Base-by-base conservation (phyloP, 2,113 vertebrate species). In the Nansenia antarctica region DNA sequence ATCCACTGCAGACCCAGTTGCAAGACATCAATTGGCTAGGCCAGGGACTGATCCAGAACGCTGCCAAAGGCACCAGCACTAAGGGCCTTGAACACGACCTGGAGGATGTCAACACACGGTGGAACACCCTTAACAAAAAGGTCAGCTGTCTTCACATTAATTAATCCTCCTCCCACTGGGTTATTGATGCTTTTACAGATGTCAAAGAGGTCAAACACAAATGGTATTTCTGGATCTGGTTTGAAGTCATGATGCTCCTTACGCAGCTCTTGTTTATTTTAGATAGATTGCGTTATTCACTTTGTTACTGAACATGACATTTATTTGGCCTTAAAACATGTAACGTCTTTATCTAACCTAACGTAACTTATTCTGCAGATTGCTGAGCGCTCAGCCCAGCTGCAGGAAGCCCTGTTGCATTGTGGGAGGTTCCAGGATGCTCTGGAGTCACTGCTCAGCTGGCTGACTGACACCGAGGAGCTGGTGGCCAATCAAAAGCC, bases 111-210 rank as follows among this genome's bases (percentile, higher is more conserved):
- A 97, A 94, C 71, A 76, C 89, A 0, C 91, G 94, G 42, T 99
- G 96, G 97, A 98, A 98, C 81, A 96, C 94, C 11, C 94, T 99
- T 72, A 97, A 96, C 86, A 98, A 99, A 84, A 99, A 99, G 95
- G 98, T 97, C 70, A 34, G 49, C 70, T 59, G 45, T 64, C 55
- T 64, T n/a, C n/a, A n/a, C 15, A 8, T 39, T 63, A 7, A 42
- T 45, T 64, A 9, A 5, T 20, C n/a, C 47, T 3, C 0, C 32
- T 72, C 64, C 55, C 30, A 32, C 52, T 37, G 35, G 39, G 47
- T 63, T 22, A 12, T 45, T 60, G 20, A 32, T 47, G 24, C 18
- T 29, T 20, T 39, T 45, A 12, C 9, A 9, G 24, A 42, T 4
- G n/a, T 68, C 24, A 5, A 15, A 30, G 55, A 58, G 55, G 15